These are phyloP conservation scores for Acanthosepion pharaonis DNA, from an alignment of 2,888 invertebrate species.

Conservation along the genomic window DNA sequence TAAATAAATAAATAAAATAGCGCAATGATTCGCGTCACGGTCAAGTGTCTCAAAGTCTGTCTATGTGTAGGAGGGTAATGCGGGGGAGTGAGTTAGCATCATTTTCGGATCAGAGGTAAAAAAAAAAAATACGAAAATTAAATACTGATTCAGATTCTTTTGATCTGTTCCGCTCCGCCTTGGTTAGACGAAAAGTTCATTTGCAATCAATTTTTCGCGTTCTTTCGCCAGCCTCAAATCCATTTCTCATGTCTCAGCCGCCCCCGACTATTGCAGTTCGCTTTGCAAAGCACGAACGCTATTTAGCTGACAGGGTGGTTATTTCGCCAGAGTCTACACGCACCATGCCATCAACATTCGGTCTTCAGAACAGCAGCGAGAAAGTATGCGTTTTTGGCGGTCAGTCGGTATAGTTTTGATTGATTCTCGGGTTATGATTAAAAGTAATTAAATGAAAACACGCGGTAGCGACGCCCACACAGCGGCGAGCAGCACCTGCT, in stretches of 20 bases:
- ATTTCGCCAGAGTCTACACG: not conserved
- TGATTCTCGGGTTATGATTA: slow-evolving; percentile 2
- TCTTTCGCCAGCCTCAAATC: not conserved
- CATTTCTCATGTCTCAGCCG: not conserved
- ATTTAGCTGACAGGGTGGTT: not conserved
- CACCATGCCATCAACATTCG: not conserved
- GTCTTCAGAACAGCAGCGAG: not conserved
- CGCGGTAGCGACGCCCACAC: not conserved
- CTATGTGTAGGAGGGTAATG: not conserved
- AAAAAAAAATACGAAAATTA: not conserved
- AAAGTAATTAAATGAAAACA: slow-evolving; percentile 33
- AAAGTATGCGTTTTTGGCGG: not conserved
- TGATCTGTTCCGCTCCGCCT: not conserved
- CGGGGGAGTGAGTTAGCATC: not conserved
- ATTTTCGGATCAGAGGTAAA: not conserved
- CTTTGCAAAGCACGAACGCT: slow-evolving; percentile 4
- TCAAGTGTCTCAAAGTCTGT: not conserved
- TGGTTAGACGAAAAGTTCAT: not conserved
- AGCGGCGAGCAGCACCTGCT: not conserved
- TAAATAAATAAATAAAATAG: too few relatives aligned
- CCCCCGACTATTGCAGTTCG: not conserved
- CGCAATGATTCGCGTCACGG: not conserved
- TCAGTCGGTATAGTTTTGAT: not conserved
- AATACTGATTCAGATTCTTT: not conserved
- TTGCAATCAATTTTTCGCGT: not conserved